A percentile compares a stretch with the other conserved stretches of the same genome.
phyloP scores from a whole-genome alignment of 64 coral and sea anemone species.

The Stylophora pistillata region DNA sequence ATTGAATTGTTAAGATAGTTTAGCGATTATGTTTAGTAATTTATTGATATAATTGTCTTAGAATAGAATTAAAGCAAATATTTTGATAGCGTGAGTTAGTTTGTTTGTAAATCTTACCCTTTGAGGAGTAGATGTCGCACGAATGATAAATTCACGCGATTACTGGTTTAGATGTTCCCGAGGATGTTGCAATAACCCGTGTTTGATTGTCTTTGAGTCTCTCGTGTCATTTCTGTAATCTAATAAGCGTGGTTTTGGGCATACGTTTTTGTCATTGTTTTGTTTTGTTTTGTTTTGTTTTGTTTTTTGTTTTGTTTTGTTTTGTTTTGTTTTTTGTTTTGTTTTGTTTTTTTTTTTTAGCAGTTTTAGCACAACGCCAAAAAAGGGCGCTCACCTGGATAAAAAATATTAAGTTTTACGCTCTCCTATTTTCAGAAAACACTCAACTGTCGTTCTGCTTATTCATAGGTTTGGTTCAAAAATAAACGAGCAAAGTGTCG shows the following conservation, averaged over 20 bases:
- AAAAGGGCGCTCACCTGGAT: neutral
- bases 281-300: too few relatives aligned
- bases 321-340: too few relatives aligned
- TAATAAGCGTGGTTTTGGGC: too few relatives aligned
- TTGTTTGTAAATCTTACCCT: neutral
- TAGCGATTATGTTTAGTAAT: neutral
- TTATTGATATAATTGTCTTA: neutral
- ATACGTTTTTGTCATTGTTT: too few relatives aligned
- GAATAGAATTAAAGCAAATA: neutral
- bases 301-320: too few relatives aligned
- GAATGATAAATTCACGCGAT: conserved; percentile 2
- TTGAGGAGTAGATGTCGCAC: neutral
- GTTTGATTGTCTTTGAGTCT: neutral
- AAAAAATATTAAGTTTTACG: neutral
- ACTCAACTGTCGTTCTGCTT: neutral
- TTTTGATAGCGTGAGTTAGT: conserved; percentile 6
- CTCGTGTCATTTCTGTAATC: neutral
- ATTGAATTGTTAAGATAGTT: neutral
- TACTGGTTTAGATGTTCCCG: neutral
- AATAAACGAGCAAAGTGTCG: conserved; percentile 61
- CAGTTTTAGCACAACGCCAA: neutral
- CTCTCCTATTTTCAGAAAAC: neutral
- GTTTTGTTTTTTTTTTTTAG: too few relatives aligned
- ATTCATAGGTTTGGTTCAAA: conserved; percentile 63
- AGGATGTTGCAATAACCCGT: neutral